Evolutionary conservation across 2,888 invertebrate species (phyloP).

Genomic region (Ctena decussata): DNA sequence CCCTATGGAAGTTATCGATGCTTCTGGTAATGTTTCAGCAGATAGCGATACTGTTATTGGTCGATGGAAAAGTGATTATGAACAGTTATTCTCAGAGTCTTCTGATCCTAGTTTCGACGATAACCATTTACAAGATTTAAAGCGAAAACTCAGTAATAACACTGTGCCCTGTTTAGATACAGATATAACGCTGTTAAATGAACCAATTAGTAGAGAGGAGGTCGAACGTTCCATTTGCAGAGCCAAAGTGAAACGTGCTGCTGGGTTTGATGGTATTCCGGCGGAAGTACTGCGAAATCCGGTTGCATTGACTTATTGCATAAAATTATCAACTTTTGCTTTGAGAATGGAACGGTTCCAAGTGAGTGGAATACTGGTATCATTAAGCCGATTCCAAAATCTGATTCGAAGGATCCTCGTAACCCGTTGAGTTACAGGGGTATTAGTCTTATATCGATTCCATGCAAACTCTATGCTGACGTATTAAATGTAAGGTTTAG

Average conservation of each 20-base stretch:
- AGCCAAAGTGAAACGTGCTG: not conserved
- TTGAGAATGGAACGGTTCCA: not conserved
- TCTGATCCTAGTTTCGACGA: not conserved
- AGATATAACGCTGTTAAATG: not conserved
- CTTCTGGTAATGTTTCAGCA: not conserved
- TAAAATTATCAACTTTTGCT: conserved; percentile 3
- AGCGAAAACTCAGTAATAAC: not conserved
- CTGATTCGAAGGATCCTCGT: not conserved
- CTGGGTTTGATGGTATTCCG: not conserved
- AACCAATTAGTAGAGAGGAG: not conserved
- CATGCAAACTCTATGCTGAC: not conserved
- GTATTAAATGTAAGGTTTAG: not conserved
- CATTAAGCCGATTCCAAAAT: conserved; percentile 2
- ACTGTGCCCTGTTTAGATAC: not conserved
- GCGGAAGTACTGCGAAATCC: not conserved
- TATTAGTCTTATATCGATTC: not conserved
- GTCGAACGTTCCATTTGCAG: not conserved
- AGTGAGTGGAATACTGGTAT: not conserved
- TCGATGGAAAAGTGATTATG: not conserved
- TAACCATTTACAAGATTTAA: not conserved
- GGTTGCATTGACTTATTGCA: not conserved
- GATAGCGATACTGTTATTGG: not conserved
- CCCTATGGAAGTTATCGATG: not conserved
- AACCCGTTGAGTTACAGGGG: not conserved
- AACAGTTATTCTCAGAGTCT: not conserved